A percentile compares a stretch with the other conserved stretches of the same genome.
Evolutionary conservation across 23 tunicate genomes (phyloP).

Genomic region (Halocynthia roretzi): DNA sequence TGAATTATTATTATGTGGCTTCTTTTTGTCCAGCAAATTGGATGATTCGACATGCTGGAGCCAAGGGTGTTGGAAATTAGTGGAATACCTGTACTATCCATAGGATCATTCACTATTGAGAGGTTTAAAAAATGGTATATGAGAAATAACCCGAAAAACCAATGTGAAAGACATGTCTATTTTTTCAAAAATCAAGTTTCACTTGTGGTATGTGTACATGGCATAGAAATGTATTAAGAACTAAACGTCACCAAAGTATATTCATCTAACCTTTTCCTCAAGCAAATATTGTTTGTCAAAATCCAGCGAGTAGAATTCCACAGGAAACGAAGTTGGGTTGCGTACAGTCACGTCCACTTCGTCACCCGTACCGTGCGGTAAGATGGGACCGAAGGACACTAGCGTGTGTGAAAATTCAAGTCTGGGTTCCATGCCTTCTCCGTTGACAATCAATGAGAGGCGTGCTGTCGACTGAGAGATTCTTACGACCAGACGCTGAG

Average conservation of each 20-base stretch:
- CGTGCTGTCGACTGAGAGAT: slow-evolving; percentile 78
- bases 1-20: too few relatives aligned
- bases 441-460: slow-evolving; percentile 53
- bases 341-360: slow-evolving; percentile 60
- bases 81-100: too few relatives aligned
- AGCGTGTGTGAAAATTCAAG: slow-evolving; percentile 79
- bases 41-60: too few relatives aligned
- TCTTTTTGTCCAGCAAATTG: too few relatives aligned
- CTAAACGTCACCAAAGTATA: too few relatives aligned
- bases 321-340: slow-evolving; percentile 61
- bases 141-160: too few relatives aligned
- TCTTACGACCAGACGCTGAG: slow-evolving; percentile 61
- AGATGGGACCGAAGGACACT: slow-evolving; percentile 84
- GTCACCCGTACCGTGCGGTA: slow-evolving; percentile 82
- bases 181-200: not conserved
- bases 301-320: slow-evolving; percentile 92
- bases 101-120: too few relatives aligned
- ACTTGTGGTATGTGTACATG: too few relatives aligned
- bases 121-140: too few relatives aligned
- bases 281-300: slow-evolving; percentile 79
- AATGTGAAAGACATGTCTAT: too few relatives aligned
- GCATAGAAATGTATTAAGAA: too few relatives aligned
- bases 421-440: slow-evolving; percentile 72
- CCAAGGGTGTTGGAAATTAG: too few relatives aligned
- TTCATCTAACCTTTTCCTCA: slow-evolving; percentile 70